These are phyloP conservation scores for Limosa lapponica DNA, from an alignment of 2,797 vertebrate genomes.

Conservation along the genomic window DNA sequence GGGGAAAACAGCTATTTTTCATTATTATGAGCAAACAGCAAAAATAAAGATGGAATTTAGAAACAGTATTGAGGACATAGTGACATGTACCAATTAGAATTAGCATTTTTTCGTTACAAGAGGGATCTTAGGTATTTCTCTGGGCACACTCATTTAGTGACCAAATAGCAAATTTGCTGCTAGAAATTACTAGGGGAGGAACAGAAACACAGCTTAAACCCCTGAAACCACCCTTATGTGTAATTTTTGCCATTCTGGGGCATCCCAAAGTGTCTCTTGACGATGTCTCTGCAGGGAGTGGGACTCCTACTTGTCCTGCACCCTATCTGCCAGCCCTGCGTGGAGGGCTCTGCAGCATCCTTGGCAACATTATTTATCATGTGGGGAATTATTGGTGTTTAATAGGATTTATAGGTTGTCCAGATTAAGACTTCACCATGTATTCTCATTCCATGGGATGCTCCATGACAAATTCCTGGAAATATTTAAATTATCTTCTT, in stretches of 20 bases:
- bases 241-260: neutral
- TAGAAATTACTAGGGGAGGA: neutral
- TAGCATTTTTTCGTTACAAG: neutral
- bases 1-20: neutral
- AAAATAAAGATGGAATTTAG: neutral
- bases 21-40: neutral
- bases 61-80: neutral
- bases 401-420: neutral
- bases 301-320: neutral
- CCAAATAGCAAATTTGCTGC: neutral
- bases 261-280: neutral
- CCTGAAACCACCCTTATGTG: neutral
- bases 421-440: neutral
- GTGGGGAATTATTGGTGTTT: neutral
- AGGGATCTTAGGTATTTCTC: neutral
- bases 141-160: rapidly evolving
- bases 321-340: rapidly evolving
- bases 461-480: neutral
- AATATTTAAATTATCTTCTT: neutral
- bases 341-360: neutral
- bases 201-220: neutral
- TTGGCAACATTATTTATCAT: neutral
- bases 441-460: neutral
- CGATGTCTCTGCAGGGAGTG: neutral
- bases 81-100: neutral